Percentiles rank a stretch among this genome's conserved stretches.
These are phyloP conservation scores for Apamea anceps DNA, from an alignment of 2,888 invertebrate species.

Conservation along the genomic window DNA sequence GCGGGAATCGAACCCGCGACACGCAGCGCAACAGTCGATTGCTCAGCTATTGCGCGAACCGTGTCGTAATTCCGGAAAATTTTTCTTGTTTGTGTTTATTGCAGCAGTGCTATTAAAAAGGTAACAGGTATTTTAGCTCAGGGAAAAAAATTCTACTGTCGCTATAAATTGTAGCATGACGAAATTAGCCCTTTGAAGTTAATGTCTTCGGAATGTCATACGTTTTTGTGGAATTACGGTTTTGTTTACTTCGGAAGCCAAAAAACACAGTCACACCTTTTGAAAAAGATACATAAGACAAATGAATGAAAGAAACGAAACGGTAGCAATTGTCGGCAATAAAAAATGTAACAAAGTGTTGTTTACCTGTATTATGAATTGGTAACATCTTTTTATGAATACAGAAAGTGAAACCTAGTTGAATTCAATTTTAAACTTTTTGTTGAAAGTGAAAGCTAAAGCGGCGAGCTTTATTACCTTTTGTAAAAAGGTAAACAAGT, in stretches of 20 bases:
- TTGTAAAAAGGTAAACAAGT: constrained; percentile 59
- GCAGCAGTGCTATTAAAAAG: neutral
- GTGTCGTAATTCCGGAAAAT: neutral
- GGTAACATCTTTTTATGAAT: constrained; percentile 75
- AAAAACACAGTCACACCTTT: constrained; percentile 51
- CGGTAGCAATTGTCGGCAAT: constrained; percentile 69
- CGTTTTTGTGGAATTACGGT: constrained; percentile 12
- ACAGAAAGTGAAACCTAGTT: constrained; percentile 79
- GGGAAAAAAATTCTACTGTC: neutral
- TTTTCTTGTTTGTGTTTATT: neutral
- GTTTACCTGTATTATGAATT: constrained; percentile 76
- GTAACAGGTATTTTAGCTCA: neutral
- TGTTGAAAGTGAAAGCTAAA: constrained; percentile 84
- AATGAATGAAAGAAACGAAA: constrained; percentile 55
- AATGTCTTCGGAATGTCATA: constrained; percentile 3
- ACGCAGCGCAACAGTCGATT: too few relatives aligned
- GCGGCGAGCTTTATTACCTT: constrained; percentile 62
- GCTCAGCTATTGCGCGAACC: too few relatives aligned
- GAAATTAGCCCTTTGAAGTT: constrained; percentile 8
- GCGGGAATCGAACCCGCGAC: too few relatives aligned
- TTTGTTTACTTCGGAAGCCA: constrained; percentile 59
- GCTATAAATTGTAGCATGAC: neutral
- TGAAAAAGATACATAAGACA: constrained; percentile 58
- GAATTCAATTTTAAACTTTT: constrained; percentile 73
- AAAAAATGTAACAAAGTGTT: constrained; percentile 69